Base-by-base conservation (phyloP, 1,140 invertebrate genomes). In the Streblospio benedicti region DNA sequence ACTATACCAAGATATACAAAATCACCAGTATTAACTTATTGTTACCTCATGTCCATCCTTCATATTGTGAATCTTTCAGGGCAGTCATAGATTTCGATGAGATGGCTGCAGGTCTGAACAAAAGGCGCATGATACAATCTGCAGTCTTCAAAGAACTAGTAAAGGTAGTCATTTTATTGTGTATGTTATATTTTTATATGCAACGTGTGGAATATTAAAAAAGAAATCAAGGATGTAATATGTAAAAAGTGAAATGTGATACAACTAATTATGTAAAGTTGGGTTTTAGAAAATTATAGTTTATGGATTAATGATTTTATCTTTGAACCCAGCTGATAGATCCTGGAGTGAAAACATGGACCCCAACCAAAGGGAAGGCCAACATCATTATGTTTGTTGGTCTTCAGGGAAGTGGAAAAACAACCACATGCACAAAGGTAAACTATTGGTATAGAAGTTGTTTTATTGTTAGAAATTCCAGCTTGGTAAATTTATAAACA, bases 371-470 rank as follows among this genome's bases (percentile, higher is more conserved):
- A 84, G 94, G 92, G 41, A 87, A 88, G 71, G 85, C 90, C 47
- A 99, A 99, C 82, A 81, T 99, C 14, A 93, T 99, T 65, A 99
- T 99, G 97, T 99, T 99, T 84, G 97, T 99, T 58, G 97, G 97
- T 75, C 83, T 99, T 1, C 96, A 85, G 68, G 97, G 97, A 65
- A 95, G 93, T 63, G 97, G 97, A 70, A 99, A 99, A 84, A 99
- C 97, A 1, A 99, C 97, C 38, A 97, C 95, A 25, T 99, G 97
- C 84, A 98, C 96, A 67, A 99, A 99, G 71, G 82, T 83, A 65
- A 54, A 60, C 31, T 31, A 30, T 38, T 18, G 6, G n/a, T 38
- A 38, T 38, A 38, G 9, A n/a, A 38, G 35, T 38, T 6, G 44
- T 47, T 57, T 16, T 6, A 14, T 57, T 14, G 50, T 57, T 57